Conservation (phyloP, 1,140 invertebrate genomes). For the Ips nitidus region DNA sequence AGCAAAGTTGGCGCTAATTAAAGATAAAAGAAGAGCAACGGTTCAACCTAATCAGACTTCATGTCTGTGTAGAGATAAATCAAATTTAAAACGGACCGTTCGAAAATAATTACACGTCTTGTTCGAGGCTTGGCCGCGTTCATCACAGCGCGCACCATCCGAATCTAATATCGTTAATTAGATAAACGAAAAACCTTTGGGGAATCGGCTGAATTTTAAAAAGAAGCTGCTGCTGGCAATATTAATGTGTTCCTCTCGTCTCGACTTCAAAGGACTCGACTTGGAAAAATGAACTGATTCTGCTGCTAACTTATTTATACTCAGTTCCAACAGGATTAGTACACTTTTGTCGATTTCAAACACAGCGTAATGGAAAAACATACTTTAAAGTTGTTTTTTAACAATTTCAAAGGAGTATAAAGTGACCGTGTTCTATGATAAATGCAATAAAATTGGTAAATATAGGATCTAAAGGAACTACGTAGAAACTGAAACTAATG, state of each 20-base stretch:
- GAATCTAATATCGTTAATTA: slow-evolving; percentile 53
- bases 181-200: slow-evolving; percentile 49
- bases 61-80: slow-evolving; percentile 52
- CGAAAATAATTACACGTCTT: slow-evolving; percentile 53
- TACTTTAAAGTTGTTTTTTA: no score
- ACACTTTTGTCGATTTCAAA: no score
- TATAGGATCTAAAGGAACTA: no score
- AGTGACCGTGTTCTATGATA: no score
- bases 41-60: slow-evolving; percentile 52
- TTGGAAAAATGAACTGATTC: slow-evolving; percentile 7
- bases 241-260: slow-evolving; percentile 23
- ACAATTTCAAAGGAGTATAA: no score
- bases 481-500: no score
- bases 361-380: no score
- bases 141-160: slow-evolving; percentile 49
- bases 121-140: slow-evolving; percentile 48
- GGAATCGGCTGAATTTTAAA: slow-evolving; percentile 45
- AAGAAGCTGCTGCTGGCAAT: slow-evolving; percentile 22
- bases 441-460: no score
- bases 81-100: slow-evolving; percentile 50
- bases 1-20: slow-evolving; percentile 45
- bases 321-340: not conserved
- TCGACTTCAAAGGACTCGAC: slow-evolving; percentile 7
- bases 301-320: not conserved
- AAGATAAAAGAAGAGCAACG: slow-evolving; percentile 42